Base-by-base conservation (phyloP, 2,888 invertebrate species). In the Polydesmus complanatus region DNA sequence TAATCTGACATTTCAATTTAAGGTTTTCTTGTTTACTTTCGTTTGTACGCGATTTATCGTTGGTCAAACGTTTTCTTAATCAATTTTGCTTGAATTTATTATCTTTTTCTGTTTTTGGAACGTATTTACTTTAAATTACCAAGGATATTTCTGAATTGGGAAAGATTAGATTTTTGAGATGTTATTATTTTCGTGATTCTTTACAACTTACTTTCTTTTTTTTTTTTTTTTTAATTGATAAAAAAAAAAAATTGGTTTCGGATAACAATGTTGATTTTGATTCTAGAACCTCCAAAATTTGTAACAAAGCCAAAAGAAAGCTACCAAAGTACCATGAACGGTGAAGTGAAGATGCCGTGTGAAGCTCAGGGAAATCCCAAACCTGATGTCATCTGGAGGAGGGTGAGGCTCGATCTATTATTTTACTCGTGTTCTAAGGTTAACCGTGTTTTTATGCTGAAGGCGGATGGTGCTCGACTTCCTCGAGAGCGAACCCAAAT, bases 261-360 rank as follows among this genome's bases (percentile, higher is more conserved):
- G n/a, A n/a, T n/a, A n/a, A n/a, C n/a, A n/a, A n/a, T n/a, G n/a
- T n/a, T 60, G 18, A 23, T 53, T 63, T 63, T 48, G 3, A 3
- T 21, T 47, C 3, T 23, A 71, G 95, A 95, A 75, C 95, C 95
- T 49, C 95, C 95, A 2, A 83, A 85, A 60, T 95, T 95, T 74
- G 87, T 85, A 48, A 79, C 91, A 59, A 89, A 92, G 74, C 96
- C 95, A 8, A 88, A 90, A 71, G 82, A 86, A 58, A 83, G 89
- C 76, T 96, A 96, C 78, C 91, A 93, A 77, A 82, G 88, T 70
- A 90, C 91, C 76, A 78, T 87, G 52, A 90, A 90, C 49, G 90
- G 92, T 71, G 85, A 87, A 53, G 91, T 95, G 23, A 90, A 90
- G 72, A 91, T 96, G 88, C 88, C 89, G 70, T 96, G 96, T 77